Base-by-base conservation (phyloP, 2,113 vertebrate genomes). In the Grammomys surdaster region DNA sequence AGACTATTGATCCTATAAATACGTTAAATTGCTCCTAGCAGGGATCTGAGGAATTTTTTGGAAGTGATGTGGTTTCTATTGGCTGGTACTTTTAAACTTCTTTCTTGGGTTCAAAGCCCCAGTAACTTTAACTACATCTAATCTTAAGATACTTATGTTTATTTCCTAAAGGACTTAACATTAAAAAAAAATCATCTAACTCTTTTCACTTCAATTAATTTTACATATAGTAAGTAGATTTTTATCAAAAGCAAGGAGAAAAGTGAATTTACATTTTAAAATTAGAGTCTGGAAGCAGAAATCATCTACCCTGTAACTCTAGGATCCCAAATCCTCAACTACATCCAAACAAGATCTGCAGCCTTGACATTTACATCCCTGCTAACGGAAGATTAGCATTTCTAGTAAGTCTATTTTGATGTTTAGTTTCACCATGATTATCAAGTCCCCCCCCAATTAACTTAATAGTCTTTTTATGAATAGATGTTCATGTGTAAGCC, bases 11-110 rank as follows among this genome's bases (percentile, higher is more conserved):
- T 85, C 20, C 86, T 82, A 58, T 69, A 94, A 94, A 86, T 28
- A 94, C 28, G 36, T 58, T 94, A 89, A 96, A 93, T 70, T 86
- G 40, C 9, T 94, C 60, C 70, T 43, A 78, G 17, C n/a, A 89
- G 80, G 81, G 28, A 92, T 93, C 28, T 97, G 72, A 95, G 87
- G n/a, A 40, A 92, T 67, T 89, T 92, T 93, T 95, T 88, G 88
- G 26, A 96, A 96, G 77, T 65, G 33, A 84, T 84, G 3, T 58
- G 36, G 85, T 84, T 89, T 94, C 56, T 75, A 82, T 69, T 85
- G 26, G 33, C 69, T 93, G 94, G 92, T 7, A 46, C 89, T 69
- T 91, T 26, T 70, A 78, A 95, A 33, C 26, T 91, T 94, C 5
- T 20, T 88, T 91, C 70, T 95, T 86, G 14, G 24, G 5, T 94